A percentile compares a stretch with the other conserved stretches of the same genome.
Conservation (phyloP, 2,113 vertebrate species). For the Spermophilus dauricus region DNA sequence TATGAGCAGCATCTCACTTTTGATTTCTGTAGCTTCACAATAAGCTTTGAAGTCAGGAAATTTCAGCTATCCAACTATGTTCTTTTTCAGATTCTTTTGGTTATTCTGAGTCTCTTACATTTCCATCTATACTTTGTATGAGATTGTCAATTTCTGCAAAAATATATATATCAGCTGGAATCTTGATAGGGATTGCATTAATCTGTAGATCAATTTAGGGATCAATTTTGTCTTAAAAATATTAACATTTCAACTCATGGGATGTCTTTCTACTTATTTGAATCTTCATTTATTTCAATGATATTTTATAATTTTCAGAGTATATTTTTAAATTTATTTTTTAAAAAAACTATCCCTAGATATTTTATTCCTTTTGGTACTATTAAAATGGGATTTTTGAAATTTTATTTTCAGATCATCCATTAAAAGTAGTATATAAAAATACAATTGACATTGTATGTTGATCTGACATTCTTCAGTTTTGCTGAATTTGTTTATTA, state of each 20-base stretch:
- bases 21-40: slow-evolving; percentile 21
- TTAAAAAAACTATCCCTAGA: background rate
- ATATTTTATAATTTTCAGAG: slow-evolving; percentile 34
- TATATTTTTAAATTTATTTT: background rate
- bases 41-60: slow-evolving; percentile 54
- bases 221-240: background rate
- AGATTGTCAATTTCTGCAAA: background rate
- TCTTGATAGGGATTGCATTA: slow-evolving; percentile 27
- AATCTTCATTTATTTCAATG: background rate
- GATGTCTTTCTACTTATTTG: background rate
- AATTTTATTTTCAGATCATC: slow-evolving; percentile 34
- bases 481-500: slow-evolving; percentile 29
- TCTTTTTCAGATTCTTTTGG: background rate
- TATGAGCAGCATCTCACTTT: background rate
- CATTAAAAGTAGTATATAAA: background rate
- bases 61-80: background rate
- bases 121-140: background rate
- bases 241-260: background rate
- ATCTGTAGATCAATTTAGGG: background rate
- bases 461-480: background rate
- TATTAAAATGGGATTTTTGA: slow-evolving; percentile 9
- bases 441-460: background rate
- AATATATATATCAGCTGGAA: background rate
- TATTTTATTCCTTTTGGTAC: slow-evolving; percentile 27
- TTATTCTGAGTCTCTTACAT: background rate